phyloP scores from a whole-genome alignment of 2,113 vertebrate genomes.

The Nothocercus julius region DNA sequence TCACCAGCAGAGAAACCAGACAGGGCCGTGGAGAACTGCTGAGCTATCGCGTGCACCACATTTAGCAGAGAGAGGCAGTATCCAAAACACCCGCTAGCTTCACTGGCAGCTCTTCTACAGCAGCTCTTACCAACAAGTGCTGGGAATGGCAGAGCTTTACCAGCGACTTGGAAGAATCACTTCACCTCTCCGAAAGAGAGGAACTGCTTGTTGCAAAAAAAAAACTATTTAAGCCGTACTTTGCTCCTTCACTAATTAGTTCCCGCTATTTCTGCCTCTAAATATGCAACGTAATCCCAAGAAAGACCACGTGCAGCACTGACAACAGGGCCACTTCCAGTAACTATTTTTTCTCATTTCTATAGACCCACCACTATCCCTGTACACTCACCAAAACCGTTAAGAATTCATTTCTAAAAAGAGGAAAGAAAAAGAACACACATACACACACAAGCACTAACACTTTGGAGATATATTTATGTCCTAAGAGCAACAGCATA shows the following conservation, averaged over 20 bases:
- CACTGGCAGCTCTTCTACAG: neutral
- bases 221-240: slow-evolving; percentile 9
- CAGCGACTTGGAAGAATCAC: neutral
- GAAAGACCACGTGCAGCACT: neutral
- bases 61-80: neutral
- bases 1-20: neutral
- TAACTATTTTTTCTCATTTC: slow-evolving; percentile 35
- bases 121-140: neutral
- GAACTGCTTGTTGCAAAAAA: neutral
- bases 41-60: neutral
- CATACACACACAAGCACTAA: neutral
- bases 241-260: slow-evolving; percentile 3
- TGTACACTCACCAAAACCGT: neutral
- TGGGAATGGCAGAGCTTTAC: neutral
- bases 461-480: neutral
- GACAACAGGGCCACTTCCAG: slow-evolving; percentile 2
- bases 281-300: neutral
- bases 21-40: neutral
- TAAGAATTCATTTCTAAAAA: neutral
- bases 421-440: neutral
- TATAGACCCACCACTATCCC: neutral
- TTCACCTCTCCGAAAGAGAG: neutral
- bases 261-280: neutral
- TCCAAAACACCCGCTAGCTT: neutral
- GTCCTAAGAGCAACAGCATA: neutral